These are phyloP conservation scores for Hirudinaria manillensis DNA, from an alignment of 2,888 invertebrate species.

Conservation along the genomic window DNA sequence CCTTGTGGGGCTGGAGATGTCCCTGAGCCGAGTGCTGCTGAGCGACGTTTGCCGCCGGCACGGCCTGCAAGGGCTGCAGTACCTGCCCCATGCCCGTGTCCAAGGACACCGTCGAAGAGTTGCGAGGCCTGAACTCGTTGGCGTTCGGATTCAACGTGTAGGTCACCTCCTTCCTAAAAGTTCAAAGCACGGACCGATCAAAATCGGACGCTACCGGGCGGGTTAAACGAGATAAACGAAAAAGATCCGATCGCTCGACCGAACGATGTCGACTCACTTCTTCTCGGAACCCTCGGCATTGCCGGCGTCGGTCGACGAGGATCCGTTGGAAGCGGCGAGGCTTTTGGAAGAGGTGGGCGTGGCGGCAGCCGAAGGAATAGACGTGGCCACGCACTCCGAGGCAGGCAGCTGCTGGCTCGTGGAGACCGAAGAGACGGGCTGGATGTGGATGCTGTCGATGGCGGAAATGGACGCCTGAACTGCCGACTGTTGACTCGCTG, in stretches of 20 bases:
- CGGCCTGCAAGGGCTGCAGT: not conserved
- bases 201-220: not conserved
- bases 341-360: constrained; percentile 1
- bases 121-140: constrained; percentile 24
- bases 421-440: not conserved
- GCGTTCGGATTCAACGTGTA: constrained; percentile 27
- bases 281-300: not conserved
- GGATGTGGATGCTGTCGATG: too few relatives aligned
- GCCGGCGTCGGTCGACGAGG: not conserved
- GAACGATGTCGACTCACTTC: not conserved
- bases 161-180: not conserved
- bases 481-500: not conserved
- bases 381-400: not conserved
- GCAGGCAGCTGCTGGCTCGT: not conserved
- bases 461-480: too few relatives aligned
- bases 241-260: too few relatives aligned
- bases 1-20: not conserved
- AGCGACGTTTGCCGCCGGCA: not conserved
- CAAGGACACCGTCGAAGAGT: not conserved
- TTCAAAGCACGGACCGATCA: not conserved
- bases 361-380: not conserved
- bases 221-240: not conserved
- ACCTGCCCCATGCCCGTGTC: not conserved
- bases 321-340: not conserved
- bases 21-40: not conserved